These are phyloP conservation scores for Montifringilla adamsi DNA, from an alignment of 2,113 vertebrate genomes.

Conservation along the genomic window DNA sequence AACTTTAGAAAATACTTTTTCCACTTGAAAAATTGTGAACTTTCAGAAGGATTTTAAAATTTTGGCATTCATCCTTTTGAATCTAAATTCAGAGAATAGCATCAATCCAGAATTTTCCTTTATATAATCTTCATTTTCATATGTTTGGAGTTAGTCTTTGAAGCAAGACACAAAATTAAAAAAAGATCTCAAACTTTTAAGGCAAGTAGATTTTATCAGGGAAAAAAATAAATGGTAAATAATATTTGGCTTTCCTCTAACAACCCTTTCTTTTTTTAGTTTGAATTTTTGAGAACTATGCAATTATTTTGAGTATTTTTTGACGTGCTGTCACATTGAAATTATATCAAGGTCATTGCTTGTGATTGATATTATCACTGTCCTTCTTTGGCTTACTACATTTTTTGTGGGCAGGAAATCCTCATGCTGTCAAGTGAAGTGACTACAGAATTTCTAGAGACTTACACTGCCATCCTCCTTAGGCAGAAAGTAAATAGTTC, in stretches of 20 bases:
- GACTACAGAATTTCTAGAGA: not conserved
- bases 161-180: not conserved
- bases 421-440: slow-evolving; percentile 20
- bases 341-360: not conserved
- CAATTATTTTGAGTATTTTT: slow-evolving; percentile 1
- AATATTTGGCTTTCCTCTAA: not conserved
- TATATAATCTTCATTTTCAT: not conserved
- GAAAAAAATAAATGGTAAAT: not conserved
- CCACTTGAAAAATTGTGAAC: not conserved
- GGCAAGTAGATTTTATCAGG: not conserved
- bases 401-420: slow-evolving; percentile 31
- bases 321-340: not conserved
- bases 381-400: not conserved
- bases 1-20: not conserved
- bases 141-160: not conserved
- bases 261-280: not conserved
- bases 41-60: not conserved
- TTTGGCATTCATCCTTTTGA: not conserved
- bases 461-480: not conserved
- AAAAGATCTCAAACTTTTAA: not conserved
- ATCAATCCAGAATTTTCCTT: not conserved
- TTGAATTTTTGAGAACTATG: not conserved
- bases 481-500: slow-evolving; percentile 24
- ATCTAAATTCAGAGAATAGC: not conserved
- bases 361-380: not conserved